A percentile compares a stretch with the other conserved stretches of the same genome.
Conservation (phyloP, 2,113 vertebrate species). For the Astur gentilis region DNA sequence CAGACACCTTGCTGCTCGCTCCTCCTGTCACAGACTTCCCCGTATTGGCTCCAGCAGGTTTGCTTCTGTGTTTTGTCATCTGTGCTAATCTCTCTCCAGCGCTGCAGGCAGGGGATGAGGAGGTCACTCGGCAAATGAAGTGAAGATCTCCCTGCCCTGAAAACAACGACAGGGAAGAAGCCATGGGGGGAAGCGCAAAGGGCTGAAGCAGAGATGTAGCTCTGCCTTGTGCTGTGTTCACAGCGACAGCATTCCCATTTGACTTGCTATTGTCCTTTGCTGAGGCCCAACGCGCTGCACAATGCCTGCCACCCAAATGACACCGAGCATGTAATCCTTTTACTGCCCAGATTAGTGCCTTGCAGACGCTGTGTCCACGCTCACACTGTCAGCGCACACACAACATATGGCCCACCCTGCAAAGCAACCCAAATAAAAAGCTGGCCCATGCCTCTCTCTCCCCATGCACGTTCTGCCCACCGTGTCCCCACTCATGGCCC, state of each 20-base stretch:
- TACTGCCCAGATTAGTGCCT: not conserved
- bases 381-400: not conserved
- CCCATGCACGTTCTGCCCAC: not conserved
- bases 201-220: not conserved
- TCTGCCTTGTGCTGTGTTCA: not conserved
- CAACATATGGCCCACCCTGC: fast-evolving
- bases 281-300: not conserved
- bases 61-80: conserved; percentile 21
- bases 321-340: not conserved
- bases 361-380: fast-evolving
- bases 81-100: conserved; percentile 1
- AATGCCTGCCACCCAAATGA: not conserved
- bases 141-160: not conserved
- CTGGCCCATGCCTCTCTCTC: not conserved
- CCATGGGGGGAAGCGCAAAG: not conserved
- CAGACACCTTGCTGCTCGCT: conserved; percentile 8
- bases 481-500: fast-evolving
- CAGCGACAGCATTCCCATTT: not conserved
- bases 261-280: not conserved
- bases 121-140: not conserved
- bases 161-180: not conserved
- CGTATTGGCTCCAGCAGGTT: not conserved
- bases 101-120: not conserved
- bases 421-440: not conserved
- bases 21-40: not conserved